phyloP scores from a whole-genome alignment of 2,888 invertebrate species.

The Plebejus anna region DNA sequence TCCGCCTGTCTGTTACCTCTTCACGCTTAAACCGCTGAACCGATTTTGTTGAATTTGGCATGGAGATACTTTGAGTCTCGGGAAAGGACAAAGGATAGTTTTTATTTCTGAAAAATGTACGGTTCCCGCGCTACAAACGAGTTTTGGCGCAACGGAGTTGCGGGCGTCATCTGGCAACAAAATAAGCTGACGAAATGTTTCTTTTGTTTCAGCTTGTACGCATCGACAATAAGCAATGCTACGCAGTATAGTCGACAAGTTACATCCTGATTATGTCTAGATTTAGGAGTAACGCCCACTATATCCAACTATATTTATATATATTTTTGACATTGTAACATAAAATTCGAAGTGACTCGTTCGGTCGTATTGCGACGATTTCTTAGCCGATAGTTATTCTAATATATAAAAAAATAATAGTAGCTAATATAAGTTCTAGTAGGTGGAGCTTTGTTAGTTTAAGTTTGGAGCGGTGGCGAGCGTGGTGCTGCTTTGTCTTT shows the following conservation, averaged over 20 bases:
- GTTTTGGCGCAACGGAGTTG: no score
- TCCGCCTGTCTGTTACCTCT: no score
- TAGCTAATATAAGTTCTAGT: constrained; percentile 22
- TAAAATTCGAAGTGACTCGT: constrained; percentile 29
- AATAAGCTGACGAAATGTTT: constrained; percentile 14
- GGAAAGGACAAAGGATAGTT: no score
- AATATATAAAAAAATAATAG: constrained; percentile 22
- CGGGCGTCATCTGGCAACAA: no score
- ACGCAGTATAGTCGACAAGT: constrained; percentile 38
- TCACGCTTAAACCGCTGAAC: no score
- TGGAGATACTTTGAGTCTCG: no score
- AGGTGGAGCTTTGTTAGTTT: constrained; percentile 27
- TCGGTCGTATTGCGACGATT: constrained; percentile 35
- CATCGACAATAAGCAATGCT: constrained; percentile 65
- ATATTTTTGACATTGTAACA: constrained; percentile 39
- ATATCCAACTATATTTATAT: constrained; percentile 37
- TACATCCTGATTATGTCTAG: constrained; percentile 34
- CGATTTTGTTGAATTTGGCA: no score
- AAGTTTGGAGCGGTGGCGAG: constrained; percentile 30
- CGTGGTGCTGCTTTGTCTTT: constrained; percentile 32
- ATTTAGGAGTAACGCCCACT: constrained; percentile 33
- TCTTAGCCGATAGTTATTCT: constrained; percentile 32
- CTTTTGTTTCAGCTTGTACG: constrained; percentile 63
- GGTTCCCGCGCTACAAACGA: no score
- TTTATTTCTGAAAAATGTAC: no score